Evolutionary conservation across 2,888 invertebrate genomes (phyloP).

Genomic region (Panzeria rudis): DNA sequence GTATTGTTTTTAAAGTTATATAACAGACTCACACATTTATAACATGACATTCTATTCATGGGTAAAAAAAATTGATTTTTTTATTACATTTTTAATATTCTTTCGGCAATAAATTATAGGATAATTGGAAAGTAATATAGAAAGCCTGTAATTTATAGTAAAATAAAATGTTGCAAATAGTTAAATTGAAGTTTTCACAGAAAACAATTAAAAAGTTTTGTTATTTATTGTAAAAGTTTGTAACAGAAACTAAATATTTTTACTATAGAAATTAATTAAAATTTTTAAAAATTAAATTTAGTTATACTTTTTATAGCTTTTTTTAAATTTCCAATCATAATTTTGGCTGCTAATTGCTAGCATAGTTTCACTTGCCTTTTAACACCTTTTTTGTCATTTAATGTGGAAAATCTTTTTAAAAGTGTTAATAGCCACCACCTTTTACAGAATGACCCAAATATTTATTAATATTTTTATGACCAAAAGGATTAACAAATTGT

Average conservation of each 20-base stretch:
- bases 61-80: slow-evolving; percentile 21
- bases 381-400: no score
- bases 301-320: no score
- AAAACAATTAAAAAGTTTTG: neutral
- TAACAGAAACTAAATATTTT: neutral
- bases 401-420: no score
- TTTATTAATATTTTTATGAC: neutral
- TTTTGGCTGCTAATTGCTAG: no score
- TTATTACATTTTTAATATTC: slow-evolving; percentile 27
- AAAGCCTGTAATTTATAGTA: neutral
- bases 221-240: neutral
- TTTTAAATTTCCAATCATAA: no score
- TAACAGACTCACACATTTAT: neutral
- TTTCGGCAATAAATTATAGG: slow-evolving; percentile 3
- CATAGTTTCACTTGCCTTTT: no score
- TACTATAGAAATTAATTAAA: neutral
- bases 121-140: slow-evolving; percentile 18
- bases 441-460: neutral
- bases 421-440: neutral
- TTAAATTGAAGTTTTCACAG: neutral
- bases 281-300: no score
- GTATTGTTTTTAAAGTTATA: slow-evolving; percentile 58
- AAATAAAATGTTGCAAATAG: neutral
- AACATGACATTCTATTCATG: neutral
- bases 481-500: neutral